These are phyloP conservation scores for Portevinia maculata DNA, from an alignment of 2,888 invertebrate species.

Conservation along the genomic window DNA sequence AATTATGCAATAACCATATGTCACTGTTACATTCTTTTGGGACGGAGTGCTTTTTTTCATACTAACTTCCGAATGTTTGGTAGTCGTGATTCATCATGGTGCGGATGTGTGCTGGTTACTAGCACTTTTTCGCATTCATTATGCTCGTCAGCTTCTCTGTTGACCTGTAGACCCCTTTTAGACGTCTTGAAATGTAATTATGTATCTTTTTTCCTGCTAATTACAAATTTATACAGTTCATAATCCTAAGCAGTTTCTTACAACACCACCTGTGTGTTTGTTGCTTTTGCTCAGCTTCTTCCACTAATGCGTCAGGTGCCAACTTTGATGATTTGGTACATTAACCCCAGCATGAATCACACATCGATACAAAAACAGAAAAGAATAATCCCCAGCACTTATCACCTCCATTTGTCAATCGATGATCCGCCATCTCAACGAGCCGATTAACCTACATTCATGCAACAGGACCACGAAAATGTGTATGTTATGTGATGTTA, in stretches of 20 bases:
- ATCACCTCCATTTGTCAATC: constrained; percentile 46
- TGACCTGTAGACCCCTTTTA: neutral
- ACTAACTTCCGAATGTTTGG: too few species aligned
- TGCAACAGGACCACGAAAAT: constrained; percentile 36
- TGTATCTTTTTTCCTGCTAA: neutral
- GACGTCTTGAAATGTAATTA: neutral
- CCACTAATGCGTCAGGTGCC: neutral
- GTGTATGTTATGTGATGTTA: constrained; percentile 21
- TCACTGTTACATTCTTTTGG: too few species aligned
- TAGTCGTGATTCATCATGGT: too few species aligned
- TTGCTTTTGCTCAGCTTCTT: neutral
- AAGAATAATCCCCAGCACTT: constrained; percentile 17
- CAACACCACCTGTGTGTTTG: neutral
- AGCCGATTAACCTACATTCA: constrained; percentile 68
- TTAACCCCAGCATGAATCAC: constrained; percentile 27
- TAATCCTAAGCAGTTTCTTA: neutral
- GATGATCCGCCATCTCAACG: constrained; percentile 34
- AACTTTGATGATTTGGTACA: constrained; percentile 1
- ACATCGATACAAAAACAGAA: neutral
- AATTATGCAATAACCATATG: too few species aligned
- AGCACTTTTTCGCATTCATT: neutral
- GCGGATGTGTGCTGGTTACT: neutral
- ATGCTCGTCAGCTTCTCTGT: neutral
- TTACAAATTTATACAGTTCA: neutral
- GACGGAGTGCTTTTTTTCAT: too few species aligned